Evolutionary conservation across 1,140 invertebrate genomes (phyloP).

Genomic region (Leptonema lineaticorne): DNA sequence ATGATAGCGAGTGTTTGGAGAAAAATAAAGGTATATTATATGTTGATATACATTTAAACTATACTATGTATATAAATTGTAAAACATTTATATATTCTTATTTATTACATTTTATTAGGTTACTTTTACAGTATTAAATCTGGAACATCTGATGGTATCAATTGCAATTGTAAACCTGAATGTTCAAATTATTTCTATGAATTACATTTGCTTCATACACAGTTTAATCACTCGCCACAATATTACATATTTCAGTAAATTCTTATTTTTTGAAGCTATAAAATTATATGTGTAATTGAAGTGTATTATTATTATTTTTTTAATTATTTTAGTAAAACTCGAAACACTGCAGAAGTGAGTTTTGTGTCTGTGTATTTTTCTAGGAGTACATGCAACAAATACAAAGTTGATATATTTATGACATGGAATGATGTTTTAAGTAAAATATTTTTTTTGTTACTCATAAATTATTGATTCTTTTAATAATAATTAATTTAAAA

Average conservation of each 20-base stretch:
- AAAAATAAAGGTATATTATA: constrained; percentile 12
- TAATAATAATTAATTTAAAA: background rate
- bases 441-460: background rate
- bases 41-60: background rate
- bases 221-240: background rate
- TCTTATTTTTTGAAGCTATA: background rate
- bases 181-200: constrained; percentile 11
- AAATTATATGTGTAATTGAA: no score
- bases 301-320: no score
- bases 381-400: background rate
- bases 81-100: background rate
- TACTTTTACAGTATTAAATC: background rate
- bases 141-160: background rate
- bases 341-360: background rate
- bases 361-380: background rate
- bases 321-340: no score
- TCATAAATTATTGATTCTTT: background rate
- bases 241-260: background rate
- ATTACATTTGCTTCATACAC: background rate
- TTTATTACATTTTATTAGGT: background rate
- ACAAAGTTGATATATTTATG: constrained; percentile 5
- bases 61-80: background rate
- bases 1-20: background rate
- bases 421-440: constrained; percentile 17
- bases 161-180: constrained; percentile 12